phyloP scores from a whole-genome alignment of 2,797 vertebrate genomes.

The Tachyglossus aculeatus region DNA sequence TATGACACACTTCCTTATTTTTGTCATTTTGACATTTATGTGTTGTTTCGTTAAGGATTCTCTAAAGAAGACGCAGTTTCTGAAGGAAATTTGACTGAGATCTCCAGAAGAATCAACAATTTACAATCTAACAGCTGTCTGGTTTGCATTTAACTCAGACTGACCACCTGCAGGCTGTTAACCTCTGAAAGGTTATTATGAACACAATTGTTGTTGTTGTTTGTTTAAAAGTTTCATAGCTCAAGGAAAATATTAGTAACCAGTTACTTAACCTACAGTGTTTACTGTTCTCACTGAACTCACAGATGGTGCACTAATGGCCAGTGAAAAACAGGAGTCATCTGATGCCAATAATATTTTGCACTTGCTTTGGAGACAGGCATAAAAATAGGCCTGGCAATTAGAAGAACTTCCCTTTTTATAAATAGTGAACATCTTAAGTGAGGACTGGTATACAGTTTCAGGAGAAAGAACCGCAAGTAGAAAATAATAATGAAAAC shows the following conservation, averaged over 20 bases:
- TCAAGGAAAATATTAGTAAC: conserved; percentile 78
- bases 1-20: conserved; percentile 78
- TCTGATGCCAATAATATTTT: conserved; percentile 62
- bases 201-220: conserved; percentile 74
- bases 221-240: conserved; percentile 75
- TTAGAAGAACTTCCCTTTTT: conserved; percentile 26
- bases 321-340: conserved; percentile 55
- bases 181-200: conserved; percentile 76
- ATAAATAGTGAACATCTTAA: conserved; percentile 32
- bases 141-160: conserved; percentile 68
- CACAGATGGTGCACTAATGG: conserved; percentile 69
- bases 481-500: too few species aligned
- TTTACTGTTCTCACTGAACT: conserved; percentile 74
- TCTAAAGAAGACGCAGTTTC: conserved; percentile 69
- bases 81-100: conserved; percentile 55
- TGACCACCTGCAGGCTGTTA: conserved; percentile 77
- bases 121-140: conserved; percentile 63
- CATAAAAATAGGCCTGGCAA: conserved; percentile 66
- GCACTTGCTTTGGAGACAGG: conserved; percentile 69
- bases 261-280: conserved; percentile 73
- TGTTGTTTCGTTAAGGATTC: conserved; percentile 69
- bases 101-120: conserved; percentile 62
- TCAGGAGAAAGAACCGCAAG: too few species aligned
- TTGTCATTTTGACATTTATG: conserved; percentile 78
- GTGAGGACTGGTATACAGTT: conserved; percentile 14